Percentiles rank a stretch among this genome's conserved stretches.
These are phyloP conservation scores for Acleris laterana DNA, from an alignment of 2,888 invertebrate genomes.

Conservation along the genomic window DNA sequence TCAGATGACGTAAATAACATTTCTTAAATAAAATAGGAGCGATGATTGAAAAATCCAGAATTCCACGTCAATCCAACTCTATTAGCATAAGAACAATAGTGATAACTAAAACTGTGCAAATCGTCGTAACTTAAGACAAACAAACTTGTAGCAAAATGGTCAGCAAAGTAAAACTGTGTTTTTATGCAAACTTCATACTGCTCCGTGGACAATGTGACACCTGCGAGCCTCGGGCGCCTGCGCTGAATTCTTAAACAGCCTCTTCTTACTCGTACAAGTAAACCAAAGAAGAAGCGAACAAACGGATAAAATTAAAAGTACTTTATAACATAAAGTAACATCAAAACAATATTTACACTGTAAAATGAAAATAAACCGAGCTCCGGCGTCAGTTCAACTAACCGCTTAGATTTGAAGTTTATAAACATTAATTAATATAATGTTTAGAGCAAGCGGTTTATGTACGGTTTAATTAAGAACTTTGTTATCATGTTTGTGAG, in stretches of 20 bases:
- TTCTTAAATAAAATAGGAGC: background rate
- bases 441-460: constrained; percentile 5
- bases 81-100: background rate
- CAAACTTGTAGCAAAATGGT: constrained; percentile 9
- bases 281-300: constrained; percentile 4
- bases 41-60: background rate
- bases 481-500: constrained; percentile 17
- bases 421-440: constrained; percentile 20
- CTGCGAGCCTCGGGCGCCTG: constrained; percentile 72
- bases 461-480: constrained; percentile 12
- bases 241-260: constrained; percentile 57
- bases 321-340: constrained; percentile 9
- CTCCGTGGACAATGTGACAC: constrained; percentile 74
- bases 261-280: background rate
- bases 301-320: constrained; percentile 18
- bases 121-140: constrained; percentile 11
- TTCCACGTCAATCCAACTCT: background rate
- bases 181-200: constrained; percentile 75
- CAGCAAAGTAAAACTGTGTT: constrained; percentile 52
- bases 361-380: constrained; percentile 1
- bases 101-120: background rate
- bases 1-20: too few species aligned
- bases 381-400: constrained; percentile 1
- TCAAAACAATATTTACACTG: constrained; percentile 6
- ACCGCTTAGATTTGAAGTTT: constrained; percentile 13